Conservation (phyloP, 2,113 vertebrate species). For the Gracilinanus agilis region DNA sequence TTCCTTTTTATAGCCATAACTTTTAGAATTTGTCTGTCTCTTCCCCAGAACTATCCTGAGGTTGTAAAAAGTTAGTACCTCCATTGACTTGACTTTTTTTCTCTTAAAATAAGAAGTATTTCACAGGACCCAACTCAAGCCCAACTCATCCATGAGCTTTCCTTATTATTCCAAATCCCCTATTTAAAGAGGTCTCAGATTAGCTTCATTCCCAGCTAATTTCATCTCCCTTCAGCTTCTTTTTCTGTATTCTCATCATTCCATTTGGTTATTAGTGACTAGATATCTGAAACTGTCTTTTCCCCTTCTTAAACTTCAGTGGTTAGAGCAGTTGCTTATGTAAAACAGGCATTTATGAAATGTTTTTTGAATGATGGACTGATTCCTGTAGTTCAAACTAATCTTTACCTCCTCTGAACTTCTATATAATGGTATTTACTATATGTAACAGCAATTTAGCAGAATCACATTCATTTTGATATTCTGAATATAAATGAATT, state of each 20-base stretch:
- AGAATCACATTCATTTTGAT: neutral
- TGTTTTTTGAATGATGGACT: neutral
- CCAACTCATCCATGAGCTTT: neutral
- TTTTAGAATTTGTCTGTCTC: neutral
- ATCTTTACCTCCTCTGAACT: neutral
- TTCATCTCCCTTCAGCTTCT: neutral
- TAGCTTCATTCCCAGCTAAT: fast-evolving
- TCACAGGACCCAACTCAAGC: neutral
- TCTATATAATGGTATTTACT: neutral
- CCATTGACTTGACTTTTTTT: neutral
- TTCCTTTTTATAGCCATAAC: too few species aligned
- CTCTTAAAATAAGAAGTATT: neutral
- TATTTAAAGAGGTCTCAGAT: neutral
- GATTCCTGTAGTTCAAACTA: neutral
- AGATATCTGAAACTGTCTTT: neutral
- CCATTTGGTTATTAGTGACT: neutral
- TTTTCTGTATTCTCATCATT: neutral
- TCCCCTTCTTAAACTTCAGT: neutral
- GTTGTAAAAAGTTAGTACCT: neutral
- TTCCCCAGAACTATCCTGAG: neutral
- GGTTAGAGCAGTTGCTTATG: neutral
- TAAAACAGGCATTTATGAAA: neutral
- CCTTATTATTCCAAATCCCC: neutral
- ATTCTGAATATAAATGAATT: neutral
- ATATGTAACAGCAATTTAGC: neutral